Conservation (phyloP, 2,113 vertebrate species). For the Calyptomena viridis region DNA sequence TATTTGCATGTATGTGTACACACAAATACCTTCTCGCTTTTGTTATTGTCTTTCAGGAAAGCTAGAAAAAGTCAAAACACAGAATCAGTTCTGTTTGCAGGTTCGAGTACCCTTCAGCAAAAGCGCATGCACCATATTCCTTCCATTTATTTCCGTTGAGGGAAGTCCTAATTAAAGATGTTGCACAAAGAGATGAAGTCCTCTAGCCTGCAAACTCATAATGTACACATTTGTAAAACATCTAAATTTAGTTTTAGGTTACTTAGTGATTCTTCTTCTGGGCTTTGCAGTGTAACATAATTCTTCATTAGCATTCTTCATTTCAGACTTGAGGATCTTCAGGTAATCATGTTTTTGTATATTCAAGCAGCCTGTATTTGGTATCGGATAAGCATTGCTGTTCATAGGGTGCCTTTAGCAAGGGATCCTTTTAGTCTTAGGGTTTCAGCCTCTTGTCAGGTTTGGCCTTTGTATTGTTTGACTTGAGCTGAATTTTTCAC, state of each 20-base stretch:
- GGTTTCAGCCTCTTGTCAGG: not conserved
- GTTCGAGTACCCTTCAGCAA: not conserved
- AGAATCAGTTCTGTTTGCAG: not conserved
- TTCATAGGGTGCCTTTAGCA: not conserved
- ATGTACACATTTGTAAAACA: not conserved
- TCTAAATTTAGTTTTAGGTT: not conserved
- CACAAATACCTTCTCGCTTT: not conserved
- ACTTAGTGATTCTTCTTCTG: not conserved
- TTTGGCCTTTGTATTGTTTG: not conserved
- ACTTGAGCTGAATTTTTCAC: slow-evolving; percentile 2
- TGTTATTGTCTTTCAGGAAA: not conserved
- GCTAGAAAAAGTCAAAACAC: not conserved
- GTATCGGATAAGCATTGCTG: not conserved
- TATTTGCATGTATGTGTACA: not conserved
- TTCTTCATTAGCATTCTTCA: not conserved
- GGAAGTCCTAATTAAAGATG: not conserved
- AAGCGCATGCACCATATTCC: not conserved
- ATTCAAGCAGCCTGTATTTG: not conserved
- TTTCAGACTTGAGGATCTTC: not conserved
- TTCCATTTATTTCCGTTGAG: not conserved
- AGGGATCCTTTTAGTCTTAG: not conserved
- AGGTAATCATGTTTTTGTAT: not conserved
- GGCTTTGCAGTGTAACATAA: not conserved
- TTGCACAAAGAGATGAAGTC: not conserved
- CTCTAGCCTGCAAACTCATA: not conserved